phyloP scores from a whole-genome alignment of 2,888 invertebrate genomes.

The Aphodius granarius region DNA sequence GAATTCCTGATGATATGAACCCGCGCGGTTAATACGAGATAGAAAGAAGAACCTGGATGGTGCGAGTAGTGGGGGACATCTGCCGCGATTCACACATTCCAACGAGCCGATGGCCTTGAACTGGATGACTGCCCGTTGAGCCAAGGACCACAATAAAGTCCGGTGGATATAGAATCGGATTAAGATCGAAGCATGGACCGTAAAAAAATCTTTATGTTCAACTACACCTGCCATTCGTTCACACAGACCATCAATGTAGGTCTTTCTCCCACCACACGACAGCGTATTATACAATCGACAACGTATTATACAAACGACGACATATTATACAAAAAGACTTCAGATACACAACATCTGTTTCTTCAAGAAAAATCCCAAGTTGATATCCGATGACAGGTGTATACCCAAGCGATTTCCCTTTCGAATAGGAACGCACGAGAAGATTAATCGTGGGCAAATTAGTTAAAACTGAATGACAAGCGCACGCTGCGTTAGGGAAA shows the following conservation, averaged over 20 bases:
- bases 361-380: background rate
- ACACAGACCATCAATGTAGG: background rate
- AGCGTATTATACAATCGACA: too few species aligned
- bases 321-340: background rate
- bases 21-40: background rate
- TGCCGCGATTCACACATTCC: constrained; percentile 47
- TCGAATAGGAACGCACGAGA: background rate
- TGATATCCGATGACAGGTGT: background rate
- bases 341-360: background rate
- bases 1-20: constrained; percentile 26
- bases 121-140: constrained; percentile 41
- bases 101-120: constrained; percentile 44
- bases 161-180: constrained; percentile 2
- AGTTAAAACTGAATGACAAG: background rate
- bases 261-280: background rate
- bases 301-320: background rate
- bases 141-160: constrained; percentile 38
- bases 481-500: background rate
- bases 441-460: background rate
- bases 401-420: background rate
- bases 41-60: background rate
- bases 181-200: background rate
- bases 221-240: background rate
- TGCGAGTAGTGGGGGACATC: constrained; percentile 35
- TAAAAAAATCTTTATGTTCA: background rate